These are phyloP conservation scores for Drosophila pandora DNA, from an alignment of 1,140 invertebrate species.

Conservation along the genomic window DNA sequence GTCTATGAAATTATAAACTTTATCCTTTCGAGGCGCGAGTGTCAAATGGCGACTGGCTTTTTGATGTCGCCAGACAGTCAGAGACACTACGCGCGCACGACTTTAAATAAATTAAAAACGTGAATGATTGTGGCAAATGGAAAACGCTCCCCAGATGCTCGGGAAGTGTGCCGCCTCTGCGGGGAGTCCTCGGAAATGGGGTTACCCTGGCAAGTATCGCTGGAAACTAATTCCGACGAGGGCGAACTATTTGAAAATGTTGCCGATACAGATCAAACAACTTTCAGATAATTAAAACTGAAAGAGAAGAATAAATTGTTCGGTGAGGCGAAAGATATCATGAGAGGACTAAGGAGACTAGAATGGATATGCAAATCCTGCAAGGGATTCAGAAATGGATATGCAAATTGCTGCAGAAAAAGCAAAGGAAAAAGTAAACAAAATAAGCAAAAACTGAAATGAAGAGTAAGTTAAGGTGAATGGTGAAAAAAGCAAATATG, in stretches of 20 bases:
- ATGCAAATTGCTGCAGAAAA: constrained; percentile 37
- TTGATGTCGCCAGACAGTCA: constrained; percentile 48
- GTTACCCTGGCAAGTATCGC: not conserved
- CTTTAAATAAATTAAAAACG: constrained; percentile 73
- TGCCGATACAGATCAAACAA: constrained; percentile 42
- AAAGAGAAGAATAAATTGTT: constrained; percentile 43
- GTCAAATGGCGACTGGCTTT: constrained; percentile 59
- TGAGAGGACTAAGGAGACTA: not conserved
- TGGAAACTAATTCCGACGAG: constrained; percentile 32
- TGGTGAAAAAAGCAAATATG: constrained; percentile 33
- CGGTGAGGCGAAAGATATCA: constrained; percentile 29
- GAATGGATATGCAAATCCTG: constrained; percentile 38
- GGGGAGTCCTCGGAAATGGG: constrained; percentile 2
- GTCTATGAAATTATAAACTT: constrained; percentile 82
- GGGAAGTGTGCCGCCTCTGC: constrained; percentile 21
- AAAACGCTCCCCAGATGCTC: constrained; percentile 18
- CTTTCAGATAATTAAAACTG: constrained; percentile 53
- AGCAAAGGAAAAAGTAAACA: constrained; percentile 34
- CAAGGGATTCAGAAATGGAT: constrained; percentile 40
- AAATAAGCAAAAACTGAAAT: constrained; percentile 23
- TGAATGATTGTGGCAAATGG: constrained; percentile 33
- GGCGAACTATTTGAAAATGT: constrained; percentile 28
- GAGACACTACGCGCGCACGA: constrained; percentile 35
- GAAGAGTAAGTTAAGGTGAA: constrained; percentile 21
- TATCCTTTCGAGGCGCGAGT: constrained; percentile 58